Base-by-base conservation (phyloP, 2,888 invertebrate species). In the Drosophila subsilvestris region DNA sequence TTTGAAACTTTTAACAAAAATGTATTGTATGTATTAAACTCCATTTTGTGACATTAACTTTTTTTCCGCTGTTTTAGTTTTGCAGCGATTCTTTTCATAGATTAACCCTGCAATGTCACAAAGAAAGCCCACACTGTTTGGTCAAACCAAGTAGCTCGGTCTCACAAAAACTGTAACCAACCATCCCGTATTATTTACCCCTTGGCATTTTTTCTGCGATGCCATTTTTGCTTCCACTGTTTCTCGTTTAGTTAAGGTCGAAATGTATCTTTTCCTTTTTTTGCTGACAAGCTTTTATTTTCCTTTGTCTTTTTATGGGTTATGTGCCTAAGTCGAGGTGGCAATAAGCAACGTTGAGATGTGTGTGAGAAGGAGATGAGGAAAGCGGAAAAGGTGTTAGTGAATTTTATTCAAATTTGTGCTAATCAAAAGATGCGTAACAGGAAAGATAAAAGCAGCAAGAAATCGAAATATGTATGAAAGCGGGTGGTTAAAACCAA, bases 391-490 rank as follows among this genome's bases (percentile, higher is more conserved):
- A 53, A 71, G 84, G 87, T 86, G 84, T 78, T 78, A 83, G 84
- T 86, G 78, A 79, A 86, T 88, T 84, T 88, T 86, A 86, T 84
- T 88, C 78, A 86, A 86, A 86, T 88, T 86, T 88, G 70, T 75
- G 74, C 80, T 84, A 84, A 88, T 86, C 88, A 88, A 88, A 79
- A 53, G 63, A 67, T 74, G 74, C 81, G 79, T 88, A 81, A 80
- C 83, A 63, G 63, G 74, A 37, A 63, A 70, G 65, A 42, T 57
- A 58, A 76, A 43, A 53, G 63, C 49, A 51, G 44, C 58, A 22
- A 51, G 56, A 42, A 42, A 56, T 48, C 60, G 44, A 63, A 71
- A 54, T 72, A 44, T 72, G 43, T 43, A 45, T 25, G n/a, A 10
- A 47, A 8, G 37, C 53, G 8, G 18, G 54, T 22, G 32, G 10